Evolutionary conservation across 1,140 invertebrate genomes (phyloP).

Genomic region (Calephelis virginiensis): DNA sequence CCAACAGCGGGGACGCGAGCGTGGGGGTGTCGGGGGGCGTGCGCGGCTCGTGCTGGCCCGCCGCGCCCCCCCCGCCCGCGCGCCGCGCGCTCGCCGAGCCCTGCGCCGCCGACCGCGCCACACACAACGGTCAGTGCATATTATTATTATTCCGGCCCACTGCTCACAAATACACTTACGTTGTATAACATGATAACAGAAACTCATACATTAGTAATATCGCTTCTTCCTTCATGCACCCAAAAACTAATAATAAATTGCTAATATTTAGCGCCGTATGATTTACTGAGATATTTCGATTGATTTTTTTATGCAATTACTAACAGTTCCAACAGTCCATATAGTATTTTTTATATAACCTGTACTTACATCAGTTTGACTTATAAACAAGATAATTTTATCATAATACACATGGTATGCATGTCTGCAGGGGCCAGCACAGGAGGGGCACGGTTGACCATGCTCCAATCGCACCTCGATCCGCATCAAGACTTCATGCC

Average conservation of each 20-base stretch:
- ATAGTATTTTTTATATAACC: too few species aligned
- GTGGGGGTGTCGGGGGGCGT: constrained; percentile 41
- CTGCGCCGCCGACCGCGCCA: constrained; percentile 31
- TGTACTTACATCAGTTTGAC: neutral
- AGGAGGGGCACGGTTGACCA: constrained; percentile 38
- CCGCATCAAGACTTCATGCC: constrained; percentile 55
- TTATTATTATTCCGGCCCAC: too few species aligned
- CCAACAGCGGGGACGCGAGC: constrained; percentile 48
- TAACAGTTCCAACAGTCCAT: too few species aligned
- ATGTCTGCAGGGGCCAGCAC: constrained; percentile 30
- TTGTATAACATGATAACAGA: too few species aligned
- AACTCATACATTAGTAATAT: too few species aligned
- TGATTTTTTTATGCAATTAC: too few species aligned
- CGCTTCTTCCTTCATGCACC: too few species aligned
- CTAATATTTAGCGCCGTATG: too few species aligned
- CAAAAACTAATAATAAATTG: too few species aligned
- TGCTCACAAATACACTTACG: too few species aligned
- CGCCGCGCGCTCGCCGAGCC: constrained; percentile 32
- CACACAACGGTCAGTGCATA: constrained; percentile 24
- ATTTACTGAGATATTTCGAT: too few species aligned
- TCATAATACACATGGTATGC: neutral
- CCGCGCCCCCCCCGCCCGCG: constrained; percentile 25
- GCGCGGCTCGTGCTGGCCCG: constrained; percentile 34
- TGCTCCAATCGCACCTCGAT: constrained; percentile 42
- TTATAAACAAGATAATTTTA: neutral